A percentile compares a stretch with the other conserved stretches of the same genome.
These are phyloP conservation scores for Augochlora pura DNA, from an alignment of 1,140 invertebrate species.

Conservation along the genomic window DNA sequence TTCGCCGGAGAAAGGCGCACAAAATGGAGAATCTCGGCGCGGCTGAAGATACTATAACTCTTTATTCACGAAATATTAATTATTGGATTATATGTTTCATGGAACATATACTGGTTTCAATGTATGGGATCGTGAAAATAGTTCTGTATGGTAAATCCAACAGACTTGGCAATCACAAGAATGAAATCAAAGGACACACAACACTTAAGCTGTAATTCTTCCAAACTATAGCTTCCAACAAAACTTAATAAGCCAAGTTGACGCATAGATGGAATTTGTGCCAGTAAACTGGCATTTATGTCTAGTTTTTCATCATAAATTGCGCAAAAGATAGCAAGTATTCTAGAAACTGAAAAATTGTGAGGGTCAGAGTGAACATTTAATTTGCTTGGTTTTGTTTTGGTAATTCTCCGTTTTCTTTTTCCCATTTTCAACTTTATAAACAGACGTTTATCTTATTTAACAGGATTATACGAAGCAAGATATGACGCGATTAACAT, in stretches of 20 bases:
- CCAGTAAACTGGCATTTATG: conserved; percentile 90
- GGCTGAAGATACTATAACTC: neutral
- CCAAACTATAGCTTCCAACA: conserved; percentile 83
- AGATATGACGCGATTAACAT: conserved; percentile 93
- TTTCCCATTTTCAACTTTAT: conserved; percentile 86
- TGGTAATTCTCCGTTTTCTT: conserved; percentile 75
- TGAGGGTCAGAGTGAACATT: conserved; percentile 87
- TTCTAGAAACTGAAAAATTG: conserved; percentile 89
- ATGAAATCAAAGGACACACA: conserved; percentile 87
- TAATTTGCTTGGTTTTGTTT: conserved; percentile 72
- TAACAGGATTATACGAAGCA: conserved; percentile 93
- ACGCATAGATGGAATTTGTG: conserved; percentile 89
- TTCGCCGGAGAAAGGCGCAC: no score
- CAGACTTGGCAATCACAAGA: conserved; percentile 84
- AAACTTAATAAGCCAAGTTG: conserved; percentile 85
- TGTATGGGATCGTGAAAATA: conserved; percentile 88
- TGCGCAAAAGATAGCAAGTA: conserved; percentile 95
- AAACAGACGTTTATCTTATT: conserved; percentile 91
- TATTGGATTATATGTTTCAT: conserved; percentile 13
- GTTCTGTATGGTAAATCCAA: conserved; percentile 87
- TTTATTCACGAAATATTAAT: conserved; percentile 31
- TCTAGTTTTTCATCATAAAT: conserved; percentile 92
- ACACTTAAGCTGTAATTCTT: conserved; percentile 87
- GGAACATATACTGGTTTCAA: conserved; percentile 47
- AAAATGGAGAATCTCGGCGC: no score